Evolutionary conservation across 2,113 vertebrate genomes (phyloP).

Genomic region (Cepphus grylle): DNA sequence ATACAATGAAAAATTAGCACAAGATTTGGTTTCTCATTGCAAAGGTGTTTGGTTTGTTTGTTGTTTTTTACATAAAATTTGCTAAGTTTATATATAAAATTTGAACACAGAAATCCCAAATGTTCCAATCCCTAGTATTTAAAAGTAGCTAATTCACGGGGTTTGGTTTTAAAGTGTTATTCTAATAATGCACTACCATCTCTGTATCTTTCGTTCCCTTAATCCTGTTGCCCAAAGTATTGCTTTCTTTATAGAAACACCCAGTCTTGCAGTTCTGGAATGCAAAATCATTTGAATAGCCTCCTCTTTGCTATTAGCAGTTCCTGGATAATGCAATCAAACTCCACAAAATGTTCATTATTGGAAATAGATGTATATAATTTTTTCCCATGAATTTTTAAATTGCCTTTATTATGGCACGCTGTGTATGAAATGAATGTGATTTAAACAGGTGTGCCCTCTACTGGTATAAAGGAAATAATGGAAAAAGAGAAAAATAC

Average conservation of each 20-base stretch:
- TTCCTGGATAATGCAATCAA: background rate
- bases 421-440: background rate
- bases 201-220: background rate
- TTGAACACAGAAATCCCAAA: background rate
- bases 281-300: background rate
- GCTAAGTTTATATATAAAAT: background rate
- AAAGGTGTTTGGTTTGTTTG: background rate
- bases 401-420: background rate
- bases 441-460: slow-evolving; percentile 65
- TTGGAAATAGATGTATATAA: background rate
- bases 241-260: background rate
- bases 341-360: background rate
- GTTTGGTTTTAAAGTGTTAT: background rate
- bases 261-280: background rate
- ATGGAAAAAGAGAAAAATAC: background rate
- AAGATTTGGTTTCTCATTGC: background rate
- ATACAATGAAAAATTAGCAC: background rate
- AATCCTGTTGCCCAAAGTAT: background rate
- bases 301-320: background rate
- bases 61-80: background rate
- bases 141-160: background rate
- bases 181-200: background rate
- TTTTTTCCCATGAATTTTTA: background rate
- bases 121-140: background rate
- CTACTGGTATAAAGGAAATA: slow-evolving; percentile 52